Base-by-base conservation (phyloP, 37 sponge, comb jelly and placozoan species). In the Hormiphora californensis region DNA sequence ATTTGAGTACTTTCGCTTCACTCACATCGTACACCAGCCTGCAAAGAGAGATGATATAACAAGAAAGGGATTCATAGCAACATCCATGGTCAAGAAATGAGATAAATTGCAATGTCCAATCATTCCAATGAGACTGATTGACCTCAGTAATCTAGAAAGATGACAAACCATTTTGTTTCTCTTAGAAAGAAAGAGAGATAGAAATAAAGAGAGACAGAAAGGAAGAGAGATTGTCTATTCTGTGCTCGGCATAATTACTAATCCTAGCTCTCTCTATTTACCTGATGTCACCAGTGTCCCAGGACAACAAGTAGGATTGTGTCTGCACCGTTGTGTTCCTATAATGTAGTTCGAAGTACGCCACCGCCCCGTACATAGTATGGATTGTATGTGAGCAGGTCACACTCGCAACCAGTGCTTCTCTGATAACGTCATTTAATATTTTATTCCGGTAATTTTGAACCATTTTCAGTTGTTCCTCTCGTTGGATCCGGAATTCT, bases 361-460 rank as follows among this genome's bases (percentile, higher is more conserved):
- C 35, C 19, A 33, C 67, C 32, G 37, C 35, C 34, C 67, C 67
- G 67, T 65, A 65, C 33, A 65, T 38, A 7, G 67, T 28, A 19
- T 65, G 35, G 17, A 65, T 35, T 0, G 34, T 33, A 38, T 65
- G 67, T 17, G 3, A 4, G 1, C 12, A 7, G 19, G 67, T 65
- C 38, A 65, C 35, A 19, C 35, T 65, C 11, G 67, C 34, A 4
- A 65, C 67, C 67, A 65, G 37, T 4, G 36, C 67, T 33, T 28
- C 67, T 17, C 67, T 25, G 67, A 65, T 65, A 3, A 65, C 67
- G 37, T 65, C 67, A 38, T 65, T 65, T 17, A 65, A 4, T 3
- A 65, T 65, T 38, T 65, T 65, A 38, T 65, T 65, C 3, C 67
- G 67, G 67, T 65, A 65, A 38, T 65, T 65, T 38, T 65, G 32